Conservation (phyloP, 1,140 invertebrate species). For the Listronotus bonariensis region DNA sequence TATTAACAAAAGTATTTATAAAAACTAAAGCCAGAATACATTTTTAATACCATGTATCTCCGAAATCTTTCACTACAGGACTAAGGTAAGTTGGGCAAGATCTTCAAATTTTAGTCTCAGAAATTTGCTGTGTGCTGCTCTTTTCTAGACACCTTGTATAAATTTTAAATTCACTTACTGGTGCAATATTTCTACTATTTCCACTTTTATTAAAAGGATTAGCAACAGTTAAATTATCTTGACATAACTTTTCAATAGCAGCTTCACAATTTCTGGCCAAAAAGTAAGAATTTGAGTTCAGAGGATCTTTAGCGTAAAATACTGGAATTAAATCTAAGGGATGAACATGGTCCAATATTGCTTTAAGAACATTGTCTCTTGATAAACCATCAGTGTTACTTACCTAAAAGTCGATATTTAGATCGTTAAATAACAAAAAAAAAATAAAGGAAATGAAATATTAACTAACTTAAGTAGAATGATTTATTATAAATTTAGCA, state of each 20-base stretch:
- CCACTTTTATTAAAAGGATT: conserved; percentile 48
- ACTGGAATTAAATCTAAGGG: conserved; percentile 61
- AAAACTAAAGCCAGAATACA: too few relatives aligned
- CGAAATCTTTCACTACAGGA: too few relatives aligned
- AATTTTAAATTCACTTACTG: conserved; percentile 14
- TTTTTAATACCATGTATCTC: too few relatives aligned
- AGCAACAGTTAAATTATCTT: conserved; percentile 57
- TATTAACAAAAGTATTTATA: too few relatives aligned
- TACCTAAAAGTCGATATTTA: too few relatives aligned
- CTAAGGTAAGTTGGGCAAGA: too few relatives aligned
- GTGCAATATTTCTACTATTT: conserved; percentile 35
- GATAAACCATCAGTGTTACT: conserved; percentile 51
- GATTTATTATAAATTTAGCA: too few relatives aligned
- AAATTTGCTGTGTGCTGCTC: too few relatives aligned
- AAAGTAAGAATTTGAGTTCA: conserved; percentile 54
- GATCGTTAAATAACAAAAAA: not conserved
- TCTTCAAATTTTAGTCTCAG: too few relatives aligned
- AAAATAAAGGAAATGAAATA: too few relatives aligned
- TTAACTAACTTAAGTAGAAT: too few relatives aligned
- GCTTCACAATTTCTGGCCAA: conserved; percentile 59
- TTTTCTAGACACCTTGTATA: too few relatives aligned
- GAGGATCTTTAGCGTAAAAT: conserved; percentile 53
- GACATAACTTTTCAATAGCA: conserved; percentile 59
- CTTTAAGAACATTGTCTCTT: conserved; percentile 57
- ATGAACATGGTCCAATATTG: conserved; percentile 57